Percentiles rank a stretch among this genome's conserved stretches.
phyloP scores from a whole-genome alignment of 2,113 vertebrate genomes.

The Rostratula benghalensis region DNA sequence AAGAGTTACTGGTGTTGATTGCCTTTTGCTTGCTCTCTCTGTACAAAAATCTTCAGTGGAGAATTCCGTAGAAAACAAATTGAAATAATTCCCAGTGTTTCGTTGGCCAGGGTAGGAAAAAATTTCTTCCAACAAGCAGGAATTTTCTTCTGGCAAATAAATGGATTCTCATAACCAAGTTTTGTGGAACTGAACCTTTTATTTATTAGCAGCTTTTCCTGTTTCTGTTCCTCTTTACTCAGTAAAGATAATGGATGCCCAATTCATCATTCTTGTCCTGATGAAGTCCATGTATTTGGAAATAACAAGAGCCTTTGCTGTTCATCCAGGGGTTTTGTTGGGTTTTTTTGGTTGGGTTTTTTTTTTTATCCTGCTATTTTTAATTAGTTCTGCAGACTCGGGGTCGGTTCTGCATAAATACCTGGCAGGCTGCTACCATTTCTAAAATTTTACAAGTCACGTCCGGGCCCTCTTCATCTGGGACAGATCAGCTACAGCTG shows the following conservation, averaged over 20 bases:
- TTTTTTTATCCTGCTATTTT: slow-evolving; percentile 11
- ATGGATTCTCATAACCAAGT: slow-evolving; percentile 25
- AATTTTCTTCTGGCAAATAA: slow-evolving; percentile 57
- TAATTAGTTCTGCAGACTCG: slow-evolving; percentile 21
- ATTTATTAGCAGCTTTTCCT: slow-evolving; percentile 61
- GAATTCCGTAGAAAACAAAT: slow-evolving; percentile 14
- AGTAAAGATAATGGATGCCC: slow-evolving; percentile 25
- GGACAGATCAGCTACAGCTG: slow-evolving; percentile 33
- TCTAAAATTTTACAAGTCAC: slow-evolving; percentile 12
- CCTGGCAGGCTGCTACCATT: slow-evolving; percentile 48
- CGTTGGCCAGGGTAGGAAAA: slow-evolving; percentile 8
- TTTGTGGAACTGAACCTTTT: slow-evolving; percentile 42
- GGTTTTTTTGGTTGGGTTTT: background rate
- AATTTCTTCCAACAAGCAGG: slow-evolving; percentile 15
- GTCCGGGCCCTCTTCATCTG: background rate
- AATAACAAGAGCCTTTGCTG: slow-evolving; percentile 32
- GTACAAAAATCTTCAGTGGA: background rate
- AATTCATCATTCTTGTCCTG: slow-evolving; percentile 4
- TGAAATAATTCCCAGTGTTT: slow-evolving; percentile 39
- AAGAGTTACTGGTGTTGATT: background rate
- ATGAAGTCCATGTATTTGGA: slow-evolving; percentile 33
- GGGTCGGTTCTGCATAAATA: slow-evolving; percentile 15
- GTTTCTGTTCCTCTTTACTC: slow-evolving; percentile 22
- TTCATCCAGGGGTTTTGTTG: background rate
- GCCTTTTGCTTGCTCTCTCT: background rate